A percentile compares a stretch with the other conserved stretches of the same genome.
phyloP scores from a whole-genome alignment of 2,888 invertebrate species.

The Asteroscopus sphinx region DNA sequence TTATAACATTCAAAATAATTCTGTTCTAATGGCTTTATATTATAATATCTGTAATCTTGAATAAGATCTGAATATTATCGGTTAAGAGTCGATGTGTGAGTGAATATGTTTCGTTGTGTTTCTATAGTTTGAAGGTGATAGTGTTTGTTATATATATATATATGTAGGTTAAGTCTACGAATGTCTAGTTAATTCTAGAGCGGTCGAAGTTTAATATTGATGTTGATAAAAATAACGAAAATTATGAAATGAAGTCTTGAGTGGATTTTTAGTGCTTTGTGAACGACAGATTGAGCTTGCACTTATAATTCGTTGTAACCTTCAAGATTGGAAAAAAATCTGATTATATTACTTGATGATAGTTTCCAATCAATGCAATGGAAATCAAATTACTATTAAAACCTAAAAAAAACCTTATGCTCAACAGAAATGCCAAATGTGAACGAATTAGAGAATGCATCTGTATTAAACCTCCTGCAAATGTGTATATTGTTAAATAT shows the following conservation, averaged over 20 bases:
- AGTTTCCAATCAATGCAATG: no score
- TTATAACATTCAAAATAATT: not conserved
- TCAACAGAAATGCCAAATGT: not conserved
- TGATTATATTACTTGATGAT: no score
- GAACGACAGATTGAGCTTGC: no score
- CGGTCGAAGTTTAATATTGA: slow-evolving; percentile 41
- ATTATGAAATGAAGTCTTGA: not conserved
- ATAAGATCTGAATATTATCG: slow-evolving; percentile 69
- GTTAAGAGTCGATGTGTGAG: slow-evolving; percentile 46
- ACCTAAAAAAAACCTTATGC: not conserved
- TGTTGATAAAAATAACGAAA: slow-evolving; percentile 6
- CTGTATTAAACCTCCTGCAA: slow-evolving; percentile 38
- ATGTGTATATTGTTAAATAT: slow-evolving; percentile 34
- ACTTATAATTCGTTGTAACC: no score
- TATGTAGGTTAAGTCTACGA: slow-evolving; percentile 40
- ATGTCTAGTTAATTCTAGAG: slow-evolving; percentile 41
- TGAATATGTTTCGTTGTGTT: slow-evolving; percentile 55
- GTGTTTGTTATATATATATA: slow-evolving; percentile 55
- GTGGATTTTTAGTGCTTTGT: no score
- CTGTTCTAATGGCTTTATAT: slow-evolving; percentile 51
- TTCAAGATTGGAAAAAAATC: no score
- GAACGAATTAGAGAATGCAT: slow-evolving; percentile 25
- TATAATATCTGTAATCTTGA: slow-evolving; percentile 55
- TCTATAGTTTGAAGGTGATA: slow-evolving; percentile 62
- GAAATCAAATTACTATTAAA: no score